Evolutionary conservation across 2,888 invertebrate genomes (phyloP).

Genomic region (Drosophila suboccidentalis): DNA sequence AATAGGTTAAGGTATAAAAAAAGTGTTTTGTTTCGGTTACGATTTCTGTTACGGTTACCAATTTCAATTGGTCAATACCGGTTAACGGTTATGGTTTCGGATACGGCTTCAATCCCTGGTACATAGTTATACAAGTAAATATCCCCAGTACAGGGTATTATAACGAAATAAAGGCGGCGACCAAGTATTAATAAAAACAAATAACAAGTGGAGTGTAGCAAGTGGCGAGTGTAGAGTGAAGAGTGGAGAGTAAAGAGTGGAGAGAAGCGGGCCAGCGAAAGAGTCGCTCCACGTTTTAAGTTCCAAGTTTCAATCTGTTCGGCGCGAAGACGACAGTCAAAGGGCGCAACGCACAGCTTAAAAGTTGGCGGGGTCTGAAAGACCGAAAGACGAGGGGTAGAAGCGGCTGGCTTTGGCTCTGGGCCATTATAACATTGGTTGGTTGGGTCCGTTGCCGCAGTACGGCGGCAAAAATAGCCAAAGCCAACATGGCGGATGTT

Average conservation of each 20-base stretch:
- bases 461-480: constrained; percentile 74
- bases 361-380: constrained; percentile 3
- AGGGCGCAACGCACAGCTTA: constrained; percentile 61
- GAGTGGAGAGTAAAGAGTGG: constrained; percentile 1
- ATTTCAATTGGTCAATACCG: too few species aligned
- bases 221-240: constrained; percentile 5
- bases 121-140: not conserved
- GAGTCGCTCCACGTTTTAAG: constrained; percentile 39
- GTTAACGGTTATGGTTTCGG: too few species aligned
- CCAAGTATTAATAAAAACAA: constrained; percentile 58
- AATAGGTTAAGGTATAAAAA: too few species aligned
- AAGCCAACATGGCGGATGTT: constrained; percentile 80
- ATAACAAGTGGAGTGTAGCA: constrained; percentile 29
- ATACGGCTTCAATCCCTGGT: too few species aligned
- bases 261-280: constrained; percentile 1
- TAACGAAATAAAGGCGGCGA: constrained; percentile 23
- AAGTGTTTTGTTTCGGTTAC: too few species aligned
- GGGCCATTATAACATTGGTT: constrained; percentile 63
- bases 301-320: constrained; percentile 45
- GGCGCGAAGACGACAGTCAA: constrained; percentile 58
- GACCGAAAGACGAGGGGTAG: not conserved
- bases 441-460: constrained; percentile 41
- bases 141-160: not conserved
- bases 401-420: constrained; percentile 44
- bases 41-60: too few species aligned